Percentiles rank a stretch among this genome's conserved stretches.
Conservation (phyloP, 2,113 vertebrate species). For the Callorhinus ursinus region DNA sequence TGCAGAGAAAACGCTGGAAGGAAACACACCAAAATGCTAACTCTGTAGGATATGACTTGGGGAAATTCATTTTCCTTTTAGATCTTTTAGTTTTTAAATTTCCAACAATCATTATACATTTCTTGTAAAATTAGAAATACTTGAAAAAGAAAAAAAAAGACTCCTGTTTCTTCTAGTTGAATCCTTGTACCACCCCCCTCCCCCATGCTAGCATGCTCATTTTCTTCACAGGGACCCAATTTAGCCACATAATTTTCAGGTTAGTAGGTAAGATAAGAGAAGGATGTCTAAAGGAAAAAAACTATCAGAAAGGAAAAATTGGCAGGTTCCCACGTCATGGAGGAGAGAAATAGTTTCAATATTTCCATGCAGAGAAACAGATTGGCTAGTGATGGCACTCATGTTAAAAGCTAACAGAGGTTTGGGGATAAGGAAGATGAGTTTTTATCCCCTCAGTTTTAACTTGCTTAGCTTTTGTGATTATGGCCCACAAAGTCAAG, state of each 20-base stretch:
- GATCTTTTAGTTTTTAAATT: constrained; percentile 24
- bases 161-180: not conserved
- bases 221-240: not conserved
- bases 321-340: not conserved
- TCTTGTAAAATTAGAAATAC: constrained; percentile 2
- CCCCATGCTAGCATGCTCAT: not conserved
- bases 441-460: not conserved
- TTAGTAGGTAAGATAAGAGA: constrained; percentile 24
- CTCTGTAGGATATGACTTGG: not conserved
- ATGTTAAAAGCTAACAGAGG: not conserved
- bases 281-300: not conserved
- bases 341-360: constrained; percentile 28
- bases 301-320: not conserved
- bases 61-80: not conserved
- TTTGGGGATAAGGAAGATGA: not conserved
- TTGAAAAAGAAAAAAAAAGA: not conserved
- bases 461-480: constrained; percentile 37
- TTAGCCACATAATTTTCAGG: not conserved
- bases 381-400: not conserved
- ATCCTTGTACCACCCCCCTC: not conserved
- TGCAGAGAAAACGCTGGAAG: not conserved
- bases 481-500: not conserved
- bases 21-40: not conserved
- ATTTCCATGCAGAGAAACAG: constrained; percentile 33
- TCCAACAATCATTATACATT: not conserved